Evolutionary conservation across 2,888 invertebrate species (phyloP).

Genomic region (Drymonia ruficornis): DNA sequence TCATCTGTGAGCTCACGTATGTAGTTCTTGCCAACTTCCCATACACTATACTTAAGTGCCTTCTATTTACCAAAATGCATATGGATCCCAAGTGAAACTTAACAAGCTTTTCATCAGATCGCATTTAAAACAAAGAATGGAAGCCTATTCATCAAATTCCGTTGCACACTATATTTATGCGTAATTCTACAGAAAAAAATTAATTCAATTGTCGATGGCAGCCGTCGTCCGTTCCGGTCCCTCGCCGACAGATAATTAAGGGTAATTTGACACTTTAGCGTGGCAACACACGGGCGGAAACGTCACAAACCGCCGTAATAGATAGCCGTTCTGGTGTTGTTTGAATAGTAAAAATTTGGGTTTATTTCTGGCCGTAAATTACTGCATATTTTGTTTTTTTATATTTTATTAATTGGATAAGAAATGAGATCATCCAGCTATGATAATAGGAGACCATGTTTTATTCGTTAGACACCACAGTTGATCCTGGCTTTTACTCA

Average conservation of each 20-base stretch:
- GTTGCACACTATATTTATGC: conserved; percentile 42
- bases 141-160: conserved; percentile 36
- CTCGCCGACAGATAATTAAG: conserved; percentile 53
- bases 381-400: no score
- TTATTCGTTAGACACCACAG: no score
- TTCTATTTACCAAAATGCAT: conserved; percentile 28
- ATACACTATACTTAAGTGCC: no score
- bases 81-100: conserved; percentile 27
- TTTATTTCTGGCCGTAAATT: conserved; percentile 8
- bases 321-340: conserved; percentile 35
- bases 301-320: conserved; percentile 38
- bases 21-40: no score
- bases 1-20: no score
- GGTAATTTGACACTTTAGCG: conserved; percentile 58
- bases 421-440: no score
- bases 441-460: no score
- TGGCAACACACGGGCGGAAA: conserved; percentile 44
- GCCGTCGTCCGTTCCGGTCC: conserved; percentile 48
- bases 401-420: no score
- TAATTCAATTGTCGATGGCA: conserved; percentile 46
- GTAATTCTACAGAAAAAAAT: conserved; percentile 41
- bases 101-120: conserved; percentile 34
- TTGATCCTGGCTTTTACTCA: no score
- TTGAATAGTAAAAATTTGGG: conserved; percentile 28
- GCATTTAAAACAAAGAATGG: background rate